Evolutionary conservation across 2,797 vertebrate genomes (phyloP), one percentile per base, ranked within the genome.

Genomic region (Sciaenops ocellatus): DNA sequence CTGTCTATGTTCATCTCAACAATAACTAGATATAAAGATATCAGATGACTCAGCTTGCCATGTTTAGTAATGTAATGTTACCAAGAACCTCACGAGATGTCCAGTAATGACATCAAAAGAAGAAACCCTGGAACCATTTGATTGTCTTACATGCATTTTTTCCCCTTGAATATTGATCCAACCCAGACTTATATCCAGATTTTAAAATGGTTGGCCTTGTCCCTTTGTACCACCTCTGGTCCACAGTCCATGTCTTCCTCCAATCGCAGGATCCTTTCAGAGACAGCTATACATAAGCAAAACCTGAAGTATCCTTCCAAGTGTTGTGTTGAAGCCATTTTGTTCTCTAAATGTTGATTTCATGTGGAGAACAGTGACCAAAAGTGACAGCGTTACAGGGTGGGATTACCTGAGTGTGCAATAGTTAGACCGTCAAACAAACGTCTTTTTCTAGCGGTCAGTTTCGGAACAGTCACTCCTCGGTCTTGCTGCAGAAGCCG

Each of bases 401-500:
- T 61, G 82, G 73, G 80, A 65, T 90, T 94, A 92, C 93, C 94
- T 94, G 94, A 95, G 94, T 89, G 92, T 86, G 90, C 90, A 86
- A 89, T 51, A 90, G 78, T 87, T 79, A 44, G 30, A 77, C 69
- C 82, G 42, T 83, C 68, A 78, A 84, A 86, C 74, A 59, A 87
- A 74, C 13, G 72, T 80, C 79, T 79, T 76, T 78, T 76, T 79
- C 63, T 69, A 54, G 60, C 15, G 24, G 82, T 84, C 80, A 34
- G 51, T 85, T 79, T 87, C 68, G 61, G 22, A 76, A 71, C 71
- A 55, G 79, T 83, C 78, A 50, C 82, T 91, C 30, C 62, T 88
- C 82, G 73, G 81, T 78, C 72, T 86, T 68, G 30, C 65, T 71
- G 69, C 77, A 79, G 83, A 88, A 78, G 87, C 86, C 67, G 60